phyloP scores from a whole-genome alignment of 2,888 invertebrate genomes.

The Drosophila longiperda region DNA sequence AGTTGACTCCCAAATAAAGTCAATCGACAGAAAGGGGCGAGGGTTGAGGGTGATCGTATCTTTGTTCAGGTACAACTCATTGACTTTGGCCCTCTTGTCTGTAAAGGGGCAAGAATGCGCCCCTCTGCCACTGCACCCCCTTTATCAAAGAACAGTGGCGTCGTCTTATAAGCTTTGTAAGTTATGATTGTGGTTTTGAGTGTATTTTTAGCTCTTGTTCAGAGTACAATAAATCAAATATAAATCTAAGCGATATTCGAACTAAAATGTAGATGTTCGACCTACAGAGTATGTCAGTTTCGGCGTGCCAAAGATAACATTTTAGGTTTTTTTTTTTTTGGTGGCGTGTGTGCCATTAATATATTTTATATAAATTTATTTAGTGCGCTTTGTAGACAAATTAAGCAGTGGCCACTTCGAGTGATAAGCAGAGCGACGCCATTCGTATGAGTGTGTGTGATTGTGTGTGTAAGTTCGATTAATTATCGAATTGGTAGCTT shows the following conservation, averaged over 20 bases:
- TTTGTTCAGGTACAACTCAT: conserved; percentile 42
- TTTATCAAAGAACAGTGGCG: not conserved
- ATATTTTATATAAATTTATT: conserved; percentile 19
- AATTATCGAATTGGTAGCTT: conserved; percentile 66
- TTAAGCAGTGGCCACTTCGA: conserved; percentile 66
- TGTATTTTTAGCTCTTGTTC: not conserved
- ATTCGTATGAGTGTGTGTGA: conserved; percentile 40
- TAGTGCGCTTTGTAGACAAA: conserved; percentile 39
- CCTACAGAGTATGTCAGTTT: not conserved
- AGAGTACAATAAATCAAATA: not conserved
- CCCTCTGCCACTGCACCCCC: not conserved
- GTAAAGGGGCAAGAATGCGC: not conserved
- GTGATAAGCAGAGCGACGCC: conserved; percentile 73
- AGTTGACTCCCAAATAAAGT: conserved; percentile 46
- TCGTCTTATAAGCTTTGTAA: conserved; percentile 3
- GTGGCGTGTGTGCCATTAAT: conserved; percentile 18
- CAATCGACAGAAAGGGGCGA: conserved; percentile 17
- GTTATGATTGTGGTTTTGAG: conserved; percentile 18
- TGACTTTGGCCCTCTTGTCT: conserved; percentile 30
- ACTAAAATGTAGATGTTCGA: not conserved
- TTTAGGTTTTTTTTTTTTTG: conserved; percentile 19
- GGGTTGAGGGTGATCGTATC: not conserved
- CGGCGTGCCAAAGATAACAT: too few species aligned
- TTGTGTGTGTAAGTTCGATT: conserved; percentile 51
- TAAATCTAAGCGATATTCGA: not conserved